Evolutionary conservation across 2,797 vertebrate genomes (phyloP).

Genomic region (Propithecus perrieri): DNA sequence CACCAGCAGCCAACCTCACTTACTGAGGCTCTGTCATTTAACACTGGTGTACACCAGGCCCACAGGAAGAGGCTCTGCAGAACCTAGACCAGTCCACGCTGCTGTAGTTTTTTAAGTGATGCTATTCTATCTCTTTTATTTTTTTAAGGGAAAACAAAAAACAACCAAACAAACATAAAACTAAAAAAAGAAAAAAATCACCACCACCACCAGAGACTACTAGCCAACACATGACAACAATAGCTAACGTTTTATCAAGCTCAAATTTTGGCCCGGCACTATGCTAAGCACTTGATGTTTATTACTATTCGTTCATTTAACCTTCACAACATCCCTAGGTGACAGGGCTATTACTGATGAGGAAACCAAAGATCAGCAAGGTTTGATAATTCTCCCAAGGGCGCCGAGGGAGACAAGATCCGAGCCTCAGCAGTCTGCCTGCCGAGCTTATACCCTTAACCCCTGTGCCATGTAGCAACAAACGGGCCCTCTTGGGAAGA

Average conservation of each 20-base stretch:
- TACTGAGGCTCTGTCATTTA: background rate
- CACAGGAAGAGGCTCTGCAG: background rate
- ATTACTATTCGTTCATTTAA: background rate
- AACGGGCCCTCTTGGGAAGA: fast-evolving
- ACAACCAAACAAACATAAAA: background rate
- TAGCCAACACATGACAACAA: background rate
- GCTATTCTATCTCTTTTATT: background rate
- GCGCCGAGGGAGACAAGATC: background rate
- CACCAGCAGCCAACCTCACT: background rate
- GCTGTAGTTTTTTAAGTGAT: background rate
- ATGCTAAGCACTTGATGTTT: background rate
- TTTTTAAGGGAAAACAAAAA: background rate
- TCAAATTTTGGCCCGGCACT: background rate
- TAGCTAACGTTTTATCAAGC: background rate
- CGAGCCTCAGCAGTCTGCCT: background rate
- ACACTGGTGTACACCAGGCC: background rate
- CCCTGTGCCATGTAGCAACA: fast-evolving
- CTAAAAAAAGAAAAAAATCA: background rate
- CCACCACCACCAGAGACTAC: background rate
- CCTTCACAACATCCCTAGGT: background rate
- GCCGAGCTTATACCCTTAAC: fast-evolving
- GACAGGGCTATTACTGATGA: background rate
- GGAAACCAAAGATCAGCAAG: background rate
- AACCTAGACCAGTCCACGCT: background rate
- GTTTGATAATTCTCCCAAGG: background rate